Percentiles rank a stretch among this genome's conserved stretches.
Evolutionary conservation across 2,888 invertebrate species (phyloP).

Genomic region (Amblyjoppa proteus): DNA sequence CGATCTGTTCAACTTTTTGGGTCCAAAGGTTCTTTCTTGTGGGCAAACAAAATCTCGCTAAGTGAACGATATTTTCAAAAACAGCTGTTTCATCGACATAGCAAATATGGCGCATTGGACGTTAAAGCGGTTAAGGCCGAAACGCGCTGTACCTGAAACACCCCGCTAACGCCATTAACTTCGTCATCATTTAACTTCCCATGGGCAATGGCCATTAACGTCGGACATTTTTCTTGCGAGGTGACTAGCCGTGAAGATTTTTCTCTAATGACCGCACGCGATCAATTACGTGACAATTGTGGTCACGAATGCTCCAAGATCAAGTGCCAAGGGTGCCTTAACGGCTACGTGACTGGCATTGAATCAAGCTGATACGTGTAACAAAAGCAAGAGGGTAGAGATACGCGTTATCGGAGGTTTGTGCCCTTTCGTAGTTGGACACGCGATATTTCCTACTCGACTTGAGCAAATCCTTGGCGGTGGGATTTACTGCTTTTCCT

Average conservation of each 20-base stretch:
- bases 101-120: neutral
- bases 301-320: neutral
- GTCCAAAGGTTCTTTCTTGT: neutral
- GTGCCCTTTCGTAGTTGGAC: neutral
- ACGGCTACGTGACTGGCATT: neutral
- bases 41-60: neutral
- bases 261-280: neutral
- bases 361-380: constrained; percentile 3
- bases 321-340: neutral
- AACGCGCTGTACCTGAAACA: neutral
- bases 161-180: neutral
- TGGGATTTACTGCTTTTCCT: neutral
- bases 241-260: neutral
- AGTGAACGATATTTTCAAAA: neutral
- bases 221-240: neutral
- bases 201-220: neutral
- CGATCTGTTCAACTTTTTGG: neutral
- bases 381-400: constrained; percentile 5
- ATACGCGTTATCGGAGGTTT: neutral
- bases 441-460: constrained; percentile 1
- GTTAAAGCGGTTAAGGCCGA: neutral
- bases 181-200: neutral
- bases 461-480: neutral
- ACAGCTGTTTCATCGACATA: neutral
- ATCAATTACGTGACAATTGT: neutral